Percentiles rank a stretch among this genome's conserved stretches.
phyloP scores from a whole-genome alignment of 2,113 vertebrate species.

The Phasianus colchicus region DNA sequence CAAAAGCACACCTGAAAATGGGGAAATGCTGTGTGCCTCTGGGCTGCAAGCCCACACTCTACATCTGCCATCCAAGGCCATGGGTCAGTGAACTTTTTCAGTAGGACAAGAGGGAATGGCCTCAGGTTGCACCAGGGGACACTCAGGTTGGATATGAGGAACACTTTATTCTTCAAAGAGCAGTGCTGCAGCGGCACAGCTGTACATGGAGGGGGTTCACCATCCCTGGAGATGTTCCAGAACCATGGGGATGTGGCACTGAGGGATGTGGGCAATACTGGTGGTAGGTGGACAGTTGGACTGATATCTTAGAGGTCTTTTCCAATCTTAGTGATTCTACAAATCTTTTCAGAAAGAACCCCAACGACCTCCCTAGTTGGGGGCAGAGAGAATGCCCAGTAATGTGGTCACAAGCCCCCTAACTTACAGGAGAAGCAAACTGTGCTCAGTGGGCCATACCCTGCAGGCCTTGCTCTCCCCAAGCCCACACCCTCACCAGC shows the following conservation, averaged over 20 bases:
- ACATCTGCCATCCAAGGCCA: neutral
- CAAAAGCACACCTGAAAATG: neutral
- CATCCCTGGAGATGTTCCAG: too few relatives aligned
- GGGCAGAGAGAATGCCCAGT: too few relatives aligned
- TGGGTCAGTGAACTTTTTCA: neutral
- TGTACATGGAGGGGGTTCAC: too few relatives aligned
- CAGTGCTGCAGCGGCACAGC: too few relatives aligned
- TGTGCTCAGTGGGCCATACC: fast-evolving
- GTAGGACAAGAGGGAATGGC: neutral
- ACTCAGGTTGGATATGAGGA: too few relatives aligned
- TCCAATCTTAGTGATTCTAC: too few relatives aligned
- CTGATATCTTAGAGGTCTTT: too few relatives aligned
- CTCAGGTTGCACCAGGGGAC: too few relatives aligned
- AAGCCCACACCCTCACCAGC: neutral
- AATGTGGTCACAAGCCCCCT: neutral
- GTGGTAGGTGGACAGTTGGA: too few relatives aligned
- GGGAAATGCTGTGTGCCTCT: neutral
- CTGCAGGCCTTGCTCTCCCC: neutral
- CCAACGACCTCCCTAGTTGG: neutral
- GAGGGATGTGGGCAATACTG: too few relatives aligned
- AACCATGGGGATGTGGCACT: too few relatives aligned
- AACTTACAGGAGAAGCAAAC: fast-evolving
- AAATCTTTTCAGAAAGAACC: neutral
- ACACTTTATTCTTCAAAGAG: too few relatives aligned
- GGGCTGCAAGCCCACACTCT: neutral